Conservation (phyloP, 2,888 invertebrate species). For the Parapristionchus giblindavisi region DNA sequence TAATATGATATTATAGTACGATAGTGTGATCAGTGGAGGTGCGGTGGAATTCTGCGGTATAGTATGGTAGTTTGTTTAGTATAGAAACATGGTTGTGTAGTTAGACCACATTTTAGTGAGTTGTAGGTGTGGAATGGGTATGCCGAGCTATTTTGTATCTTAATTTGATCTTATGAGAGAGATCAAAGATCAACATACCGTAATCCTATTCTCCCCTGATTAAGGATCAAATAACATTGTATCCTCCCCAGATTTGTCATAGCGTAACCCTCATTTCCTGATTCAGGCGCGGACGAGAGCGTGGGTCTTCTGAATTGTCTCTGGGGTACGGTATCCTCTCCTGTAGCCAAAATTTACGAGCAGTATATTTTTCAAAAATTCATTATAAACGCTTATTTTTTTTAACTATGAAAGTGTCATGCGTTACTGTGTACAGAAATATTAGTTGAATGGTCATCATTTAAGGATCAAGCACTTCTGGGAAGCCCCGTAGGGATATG, state of each 20-base stretch:
- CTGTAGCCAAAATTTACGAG: conserved; percentile 35
- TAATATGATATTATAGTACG: not conserved
- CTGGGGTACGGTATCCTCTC: conserved; percentile 52
- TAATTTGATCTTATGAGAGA: too few relatives aligned
- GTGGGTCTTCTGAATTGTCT: conserved; percentile 55
- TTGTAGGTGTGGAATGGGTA: not conserved
- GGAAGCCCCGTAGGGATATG: too few relatives aligned
- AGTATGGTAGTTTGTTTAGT: not conserved
- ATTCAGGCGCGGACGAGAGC: conserved; percentile 43
- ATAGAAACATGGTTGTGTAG: not conserved
- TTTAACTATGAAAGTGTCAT: too few relatives aligned
- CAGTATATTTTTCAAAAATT: too few relatives aligned
- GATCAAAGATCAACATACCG: not conserved
- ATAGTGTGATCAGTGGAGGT: not conserved
- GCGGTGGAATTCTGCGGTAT: not conserved
- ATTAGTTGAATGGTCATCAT: too few relatives aligned
- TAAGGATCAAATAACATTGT: too few relatives aligned
- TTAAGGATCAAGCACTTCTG: too few relatives aligned
- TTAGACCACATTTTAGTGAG: not conserved
- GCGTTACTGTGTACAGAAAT: too few relatives aligned
- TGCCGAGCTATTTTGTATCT: too few relatives aligned
- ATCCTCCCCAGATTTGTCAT: not conserved
- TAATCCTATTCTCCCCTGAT: too few relatives aligned
- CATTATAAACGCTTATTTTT: too few relatives aligned
- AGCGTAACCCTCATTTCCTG: not conserved